Base-by-base conservation (phyloP, 2,888 invertebrate species). In the Clanis bilineata region DNA sequence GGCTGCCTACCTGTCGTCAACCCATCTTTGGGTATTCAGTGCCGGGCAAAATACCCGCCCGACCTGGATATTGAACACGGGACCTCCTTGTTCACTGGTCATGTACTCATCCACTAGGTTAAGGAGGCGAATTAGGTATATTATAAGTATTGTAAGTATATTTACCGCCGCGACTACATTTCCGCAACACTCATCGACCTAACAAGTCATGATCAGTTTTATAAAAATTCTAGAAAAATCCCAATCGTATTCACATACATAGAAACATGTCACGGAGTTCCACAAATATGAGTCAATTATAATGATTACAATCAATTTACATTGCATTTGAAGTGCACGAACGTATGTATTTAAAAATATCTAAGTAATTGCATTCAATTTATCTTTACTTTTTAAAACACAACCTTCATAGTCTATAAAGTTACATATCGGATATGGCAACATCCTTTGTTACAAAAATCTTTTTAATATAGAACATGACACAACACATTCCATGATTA, bases 291-390 rank as follows among this genome's bases (percentile, higher is more conserved):
- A 47, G 28, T 47, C 47, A 47, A 12, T 22, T 12, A 44, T 47
- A 28, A 28, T 47, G n/a, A 47, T 47, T 47, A 47, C 25, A 28
- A 28, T 47, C 28, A 15, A 47, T 47, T 47, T 47, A 47, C 23
- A 47, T 47, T 25, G 47, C 47, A 47, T 47, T 47, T 61, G 58
- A 65, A 47, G 12, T 47, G 28, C 28, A 47, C 15, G 21, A 43
- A 1, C 43, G 28, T 39, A 39, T n/a, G 6, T 9, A 47, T 28
- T 25, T 28, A 9, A 47, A 47, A 47, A 47, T 3, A 28, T 47
- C 9, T 47, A 7, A 25, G 47, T 25, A 15, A 28, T 47, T 23
- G n/a, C 47, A 25, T 47, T 47, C 47, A n/a, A 25, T n/a, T n/a
- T 15, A 47, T 25, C 23, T 15, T 12, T 25, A 25, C n/a, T 28